Conservation (phyloP, 2,113 vertebrate genomes). For the Galbula dea region DNA sequence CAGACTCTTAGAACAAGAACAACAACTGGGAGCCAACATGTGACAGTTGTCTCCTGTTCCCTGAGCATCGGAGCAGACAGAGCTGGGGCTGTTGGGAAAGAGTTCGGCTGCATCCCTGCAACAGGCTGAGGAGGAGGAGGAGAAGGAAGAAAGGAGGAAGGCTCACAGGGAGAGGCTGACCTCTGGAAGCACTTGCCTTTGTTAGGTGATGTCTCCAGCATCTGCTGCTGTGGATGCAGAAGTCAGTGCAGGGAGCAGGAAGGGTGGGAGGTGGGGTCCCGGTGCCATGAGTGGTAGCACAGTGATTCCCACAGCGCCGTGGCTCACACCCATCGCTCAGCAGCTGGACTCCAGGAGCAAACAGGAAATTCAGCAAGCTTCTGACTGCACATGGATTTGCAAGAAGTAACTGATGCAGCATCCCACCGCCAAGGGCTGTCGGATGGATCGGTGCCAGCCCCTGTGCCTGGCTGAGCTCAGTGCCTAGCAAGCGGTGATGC, state of each 20-base stretch:
- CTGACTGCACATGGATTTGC: rapidly evolving
- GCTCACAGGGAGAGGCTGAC: rapidly evolving
- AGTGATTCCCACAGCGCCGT: rapidly evolving
- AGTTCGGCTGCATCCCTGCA: background rate
- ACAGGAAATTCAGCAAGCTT: rapidly evolving
- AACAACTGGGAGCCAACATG: constrained; percentile 21
- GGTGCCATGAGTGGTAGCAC: rapidly evolving
- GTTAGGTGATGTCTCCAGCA: rapidly evolving
- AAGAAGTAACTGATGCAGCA: background rate
- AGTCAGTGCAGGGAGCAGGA: rapidly evolving
- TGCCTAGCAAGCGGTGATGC: rapidly evolving
- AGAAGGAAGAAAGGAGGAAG: background rate
- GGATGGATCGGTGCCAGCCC: background rate
- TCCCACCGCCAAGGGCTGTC: rapidly evolving
- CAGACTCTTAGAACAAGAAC: constrained; percentile 56
- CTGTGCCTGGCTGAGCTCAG: background rate
- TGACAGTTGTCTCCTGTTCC: constrained; percentile 50
- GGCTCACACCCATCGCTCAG: background rate
- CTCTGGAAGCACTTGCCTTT: background rate
- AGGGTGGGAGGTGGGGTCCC: background rate
- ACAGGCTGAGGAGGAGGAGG: background rate
- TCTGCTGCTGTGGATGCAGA: rapidly evolving
- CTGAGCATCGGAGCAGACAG: background rate
- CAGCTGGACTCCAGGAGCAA: rapidly evolving
- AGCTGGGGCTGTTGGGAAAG: background rate